Base-by-base conservation (phyloP, 2,888 invertebrate genomes). In the Ferrisia virgata region DNA sequence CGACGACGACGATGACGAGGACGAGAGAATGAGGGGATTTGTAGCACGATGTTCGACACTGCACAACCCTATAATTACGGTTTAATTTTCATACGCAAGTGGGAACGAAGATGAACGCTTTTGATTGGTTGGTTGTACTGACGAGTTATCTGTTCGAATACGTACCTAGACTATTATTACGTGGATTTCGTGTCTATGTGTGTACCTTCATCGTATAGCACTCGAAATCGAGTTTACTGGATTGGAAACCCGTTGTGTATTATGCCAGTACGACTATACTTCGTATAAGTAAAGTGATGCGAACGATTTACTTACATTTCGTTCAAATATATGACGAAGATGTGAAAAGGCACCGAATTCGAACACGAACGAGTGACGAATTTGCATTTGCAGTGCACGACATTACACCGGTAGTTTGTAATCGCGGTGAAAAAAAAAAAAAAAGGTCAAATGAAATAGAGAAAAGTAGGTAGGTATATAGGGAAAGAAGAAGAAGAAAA, bases 11-110 rank as follows among this genome's bases (percentile, higher is more conserved):
- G n/a, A n/a, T 15, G 28, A 69, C n/a, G 58, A 58, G 8, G 2
- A 25, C 0, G 15, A 4, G 33, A 11, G 28, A 64, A 25, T 28
- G 6, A 25, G 25, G 53, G 53, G 53, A 53, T 53, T 53, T 53
- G 47, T 47, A 15, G 22, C 47, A 22, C 22, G 22, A 22, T 2
- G 64, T 64, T 15, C 28, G 15, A 25, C 64, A 15, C 13, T 13
- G 28, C 18, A 15, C 72, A 76, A 76, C 72, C 72, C 72, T 36
- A 76, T 76, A 76, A 76, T 76, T 76, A 76, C 9, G 33, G 36
- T 36, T 76, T 76, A 76, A 76, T 76, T 76, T 76, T 36, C 72
- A 18, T 76, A 11, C 33, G 31, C 31, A 31, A 72, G 72, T 72
- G 28, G 31, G 72, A 72, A 72, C 47, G 36, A 36, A 76, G 72